Evolutionary conservation across 2,888 invertebrate genomes (phyloP), one percentile per base, ranked within the genome.

Genomic region (Cheilosia variabilis): DNA sequence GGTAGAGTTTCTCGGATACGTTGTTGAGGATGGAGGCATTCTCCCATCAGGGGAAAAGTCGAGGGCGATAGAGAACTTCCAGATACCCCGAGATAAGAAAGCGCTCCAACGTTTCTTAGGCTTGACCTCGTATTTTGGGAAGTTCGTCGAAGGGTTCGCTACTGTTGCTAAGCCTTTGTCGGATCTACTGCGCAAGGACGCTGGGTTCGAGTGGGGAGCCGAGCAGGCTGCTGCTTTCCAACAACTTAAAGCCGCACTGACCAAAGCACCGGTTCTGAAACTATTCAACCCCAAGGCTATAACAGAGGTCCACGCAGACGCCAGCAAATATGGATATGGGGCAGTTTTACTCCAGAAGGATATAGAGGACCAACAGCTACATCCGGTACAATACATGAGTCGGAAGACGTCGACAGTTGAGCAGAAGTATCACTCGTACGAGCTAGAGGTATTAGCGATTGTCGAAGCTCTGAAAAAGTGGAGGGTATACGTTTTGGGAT

Each of bases 401-500:
- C 22, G 66, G 62, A 86, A 77, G 34, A 77, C 75, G 2, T 19
- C 63, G n/a, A 27, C 60, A 1, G 88, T 88, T n/a, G 90, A 89
- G 68, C 58, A 83, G 17, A 68, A 88, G 4, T 90, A 89, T 68
- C 88, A 89, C 55, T 89, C 88, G 34, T 91, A 90, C 65, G 90
- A 91, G 58, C 62, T 79, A 0, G 78, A 82, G 19, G 72, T 72
- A 5, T 17, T 73, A 5, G 80, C 86, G 7, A 57, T 80, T n/a
- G 57, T 87, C 17, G 24, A 55, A 22, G 78, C 81, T 1, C 43
- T 81, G 6, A 81, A 87, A 19, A 87, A 75, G 15, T 73, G 65
- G 69, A 63, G 90, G n/a, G 84, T 89, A 0, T 91, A 90, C 71
- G 72, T 90, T 6, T 62, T 90, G 22, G 89, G 89, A 13, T 63